A percentile compares a stretch with the other conserved stretches of the same genome.
These are phyloP conservation scores for Lordiphosa collinella DNA, from an alignment of 1,140 invertebrate genomes.

Conservation along the genomic window DNA sequence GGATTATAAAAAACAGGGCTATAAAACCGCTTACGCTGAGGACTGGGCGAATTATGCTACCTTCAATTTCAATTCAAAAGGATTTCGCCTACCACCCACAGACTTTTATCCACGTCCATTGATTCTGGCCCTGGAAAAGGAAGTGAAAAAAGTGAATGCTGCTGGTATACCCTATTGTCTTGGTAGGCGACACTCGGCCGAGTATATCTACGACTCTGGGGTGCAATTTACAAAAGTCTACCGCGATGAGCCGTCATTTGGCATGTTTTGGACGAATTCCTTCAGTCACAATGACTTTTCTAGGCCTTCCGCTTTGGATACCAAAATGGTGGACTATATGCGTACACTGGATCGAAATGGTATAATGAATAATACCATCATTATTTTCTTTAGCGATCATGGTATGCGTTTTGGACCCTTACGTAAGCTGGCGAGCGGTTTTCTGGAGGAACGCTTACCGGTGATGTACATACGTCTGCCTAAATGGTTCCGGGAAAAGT, in stretches of 20 bases:
- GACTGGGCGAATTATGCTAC: slow-evolving; percentile 86
- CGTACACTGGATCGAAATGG: slow-evolving; percentile 81
- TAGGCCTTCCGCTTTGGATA: slow-evolving; percentile 85
- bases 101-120: slow-evolving; percentile 91
- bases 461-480: slow-evolving; percentile 90
- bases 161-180: slow-evolving; percentile 80
- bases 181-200: slow-evolving; percentile 82
- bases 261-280: slow-evolving; percentile 89
- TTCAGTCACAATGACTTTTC: slow-evolving; percentile 89
- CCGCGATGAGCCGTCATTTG: slow-evolving; percentile 83
- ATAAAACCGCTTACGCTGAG: slow-evolving; percentile 89
- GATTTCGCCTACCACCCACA: slow-evolving; percentile 88
- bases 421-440: slow-evolving; percentile 84
- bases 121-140: slow-evolving; percentile 83
- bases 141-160: slow-evolving; percentile 66
- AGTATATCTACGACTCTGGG: slow-evolving; percentile 82
- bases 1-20: slow-evolving; percentile 85
- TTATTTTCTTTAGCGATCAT: slow-evolving; percentile 95
- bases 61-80: slow-evolving; percentile 89
- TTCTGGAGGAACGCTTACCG: slow-evolving; percentile 93
- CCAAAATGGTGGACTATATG: slow-evolving; percentile 82
- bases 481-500: slow-evolving; percentile 84
- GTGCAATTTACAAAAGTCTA: slow-evolving; percentile 81
- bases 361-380: slow-evolving; percentile 84
- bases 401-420: slow-evolving; percentile 92